Conservation (phyloP, 2,113 vertebrate species). For the Perca fluviatilis region DNA sequence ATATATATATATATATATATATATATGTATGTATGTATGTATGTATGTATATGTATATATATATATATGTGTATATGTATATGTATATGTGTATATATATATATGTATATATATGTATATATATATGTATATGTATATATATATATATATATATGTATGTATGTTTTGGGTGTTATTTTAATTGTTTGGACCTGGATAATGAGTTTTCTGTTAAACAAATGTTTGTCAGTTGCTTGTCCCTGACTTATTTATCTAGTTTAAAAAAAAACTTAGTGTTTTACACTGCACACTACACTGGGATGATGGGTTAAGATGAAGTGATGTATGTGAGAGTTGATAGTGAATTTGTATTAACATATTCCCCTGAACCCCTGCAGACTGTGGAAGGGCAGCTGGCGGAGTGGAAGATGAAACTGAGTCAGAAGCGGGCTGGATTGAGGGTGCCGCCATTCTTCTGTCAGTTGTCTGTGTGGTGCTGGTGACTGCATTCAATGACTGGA, state of each 20-base stretch:
- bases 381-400: constrained; percentile 89
- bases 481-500: constrained; percentile 99
- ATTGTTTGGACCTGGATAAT: neutral
- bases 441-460: constrained; percentile 96
- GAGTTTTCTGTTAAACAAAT: neutral
- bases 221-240: neutral
- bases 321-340: neutral
- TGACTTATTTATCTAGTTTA: neutral
- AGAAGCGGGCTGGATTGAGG: constrained; percentile 99
- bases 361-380: constrained; percentile 83
- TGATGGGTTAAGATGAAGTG: neutral
- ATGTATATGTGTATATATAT: no score
- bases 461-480: constrained; percentile 98
- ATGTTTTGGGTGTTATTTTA: neutral
- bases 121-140: no score
- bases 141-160: no score
- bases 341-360: neutral
- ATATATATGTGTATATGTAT: no score
- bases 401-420: constrained; percentile 93
- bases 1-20: no score
- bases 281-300: neutral
- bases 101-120: no score
- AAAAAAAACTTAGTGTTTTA: neutral
- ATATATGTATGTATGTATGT: no score
- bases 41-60: no score